These are phyloP conservation scores for Mesoclemmys tuberculata DNA, from an alignment of 2,113 vertebrate genomes.

Conservation along the genomic window DNA sequence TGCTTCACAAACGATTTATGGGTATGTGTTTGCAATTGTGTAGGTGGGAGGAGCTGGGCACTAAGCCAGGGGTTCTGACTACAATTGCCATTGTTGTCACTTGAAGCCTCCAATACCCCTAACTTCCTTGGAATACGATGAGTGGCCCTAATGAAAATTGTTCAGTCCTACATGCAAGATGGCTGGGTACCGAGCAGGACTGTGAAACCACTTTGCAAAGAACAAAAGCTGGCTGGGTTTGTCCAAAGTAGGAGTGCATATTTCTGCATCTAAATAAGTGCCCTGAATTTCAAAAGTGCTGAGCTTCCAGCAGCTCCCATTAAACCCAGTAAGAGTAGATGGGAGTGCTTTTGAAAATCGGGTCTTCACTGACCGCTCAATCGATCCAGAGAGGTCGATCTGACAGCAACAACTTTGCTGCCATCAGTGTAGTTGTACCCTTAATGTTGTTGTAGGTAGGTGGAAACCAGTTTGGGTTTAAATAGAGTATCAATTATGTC, in stretches of 20 bases:
- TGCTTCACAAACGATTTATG: not conserved
- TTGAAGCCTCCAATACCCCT: not conserved
- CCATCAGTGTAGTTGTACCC: too few species aligned
- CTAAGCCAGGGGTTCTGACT: not conserved
- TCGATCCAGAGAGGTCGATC: too few species aligned
- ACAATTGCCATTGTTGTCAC: not conserved
- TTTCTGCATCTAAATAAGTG: not conserved
- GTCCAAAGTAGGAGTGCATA: not conserved
- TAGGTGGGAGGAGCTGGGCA: not conserved
- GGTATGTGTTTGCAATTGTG: not conserved
- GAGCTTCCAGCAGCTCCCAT: not conserved
- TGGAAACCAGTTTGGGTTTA: too few species aligned
- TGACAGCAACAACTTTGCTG: too few species aligned
- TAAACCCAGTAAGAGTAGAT: not conserved
- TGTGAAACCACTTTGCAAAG: not conserved
- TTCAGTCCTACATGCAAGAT: accelerated
- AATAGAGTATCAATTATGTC: too few species aligned
- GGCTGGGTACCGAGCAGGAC: not conserved
- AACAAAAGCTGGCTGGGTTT: not conserved
- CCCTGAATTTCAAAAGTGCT: not conserved
- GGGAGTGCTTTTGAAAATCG: not conserved
- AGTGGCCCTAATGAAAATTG: not conserved
- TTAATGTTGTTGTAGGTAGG: too few species aligned
- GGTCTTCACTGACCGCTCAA: too few species aligned
- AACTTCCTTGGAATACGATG: not conserved